Percentiles rank a stretch among this genome's conserved stretches.
Evolutionary conservation across 2,888 invertebrate species (phyloP).

Genomic region (Kuschelorhynchus macadamiae): DNA sequence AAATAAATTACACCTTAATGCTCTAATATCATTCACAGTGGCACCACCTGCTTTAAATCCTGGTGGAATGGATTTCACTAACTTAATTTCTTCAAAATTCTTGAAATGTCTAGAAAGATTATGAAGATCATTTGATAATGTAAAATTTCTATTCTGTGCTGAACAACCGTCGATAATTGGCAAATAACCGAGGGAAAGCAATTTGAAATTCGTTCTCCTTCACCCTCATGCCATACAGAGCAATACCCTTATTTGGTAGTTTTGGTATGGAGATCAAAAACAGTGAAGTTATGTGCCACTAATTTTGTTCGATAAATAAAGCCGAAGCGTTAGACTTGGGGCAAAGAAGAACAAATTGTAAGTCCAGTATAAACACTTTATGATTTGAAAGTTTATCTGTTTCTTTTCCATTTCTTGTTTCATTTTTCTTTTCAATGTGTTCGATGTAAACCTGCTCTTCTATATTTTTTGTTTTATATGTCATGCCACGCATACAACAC

Average conservation of each 20-base stretch:
- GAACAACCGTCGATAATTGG: no score
- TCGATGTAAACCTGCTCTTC: neutral
- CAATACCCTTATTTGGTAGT: conserved; percentile 32
- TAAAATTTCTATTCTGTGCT: no score
- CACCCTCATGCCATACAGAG: conserved; percentile 16
- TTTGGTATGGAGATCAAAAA: conserved; percentile 23
- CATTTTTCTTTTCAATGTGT: conserved; percentile 10
- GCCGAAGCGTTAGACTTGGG: conserved; percentile 40
- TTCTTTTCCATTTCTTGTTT: conserved; percentile 36
- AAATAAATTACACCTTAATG: no score
- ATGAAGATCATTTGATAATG: no score
- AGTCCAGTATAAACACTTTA: conserved; percentile 41
- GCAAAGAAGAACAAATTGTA: conserved; percentile 40
- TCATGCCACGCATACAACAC: conserved; percentile 16
- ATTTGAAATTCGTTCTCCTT: neutral
- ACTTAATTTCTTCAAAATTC: no score
- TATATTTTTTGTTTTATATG: conserved; percentile 20
- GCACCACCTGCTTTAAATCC: no score
- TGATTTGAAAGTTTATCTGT: conserved; percentile 33
- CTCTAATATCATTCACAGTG: no score
- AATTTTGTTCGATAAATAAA: conserved; percentile 42
- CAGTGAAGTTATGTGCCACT: conserved; percentile 39
- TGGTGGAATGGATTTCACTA: no score
- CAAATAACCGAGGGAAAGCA: no score
- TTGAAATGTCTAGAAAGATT: no score